Base-by-base conservation (phyloP, 1,140 invertebrate genomes). In the Drosophila simulans region DNA sequence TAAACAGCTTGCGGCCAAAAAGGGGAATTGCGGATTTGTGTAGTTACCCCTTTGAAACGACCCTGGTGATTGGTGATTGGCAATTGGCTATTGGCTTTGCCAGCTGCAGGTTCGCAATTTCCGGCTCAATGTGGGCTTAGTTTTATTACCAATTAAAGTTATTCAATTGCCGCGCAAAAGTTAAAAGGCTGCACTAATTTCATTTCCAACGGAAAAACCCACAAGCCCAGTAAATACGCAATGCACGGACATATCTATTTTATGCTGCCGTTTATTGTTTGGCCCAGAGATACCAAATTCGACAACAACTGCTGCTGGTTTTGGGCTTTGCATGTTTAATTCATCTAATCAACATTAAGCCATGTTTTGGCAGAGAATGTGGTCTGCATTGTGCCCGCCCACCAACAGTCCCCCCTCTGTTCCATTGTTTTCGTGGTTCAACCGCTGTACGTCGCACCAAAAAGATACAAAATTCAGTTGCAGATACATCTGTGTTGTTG, bases 311-410 rank as follows among this genome's bases (percentile, higher is more conserved):
- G 60, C 71, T 77, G 81, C 56, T 54, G 62, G 54, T 45, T 49
- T 34, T 42, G 62, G 80, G 58, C 70, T 85, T 66, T 71, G 77
- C 81, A 85, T 86, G 84, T 88, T 88, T 86, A 77, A 88, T 86
- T 70, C 84, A 77, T 77, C 83, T 80, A 86, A 86, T 86, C 83
- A 86, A 76, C 83, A 86, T 88, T 88, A 86, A 80, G 83, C 83
- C 79, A 63, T 75, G 83, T 83, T 83, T 86, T 64, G 79, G 66
- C 70, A 64, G 63, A 60, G 57, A 46, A 39, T 59, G 48, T 17
- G 51, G 73, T 70, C 74, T 57, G 40, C 79, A 74, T 39, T 27
- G 31, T 39, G 35, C 10, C 35, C 35, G 12, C 37, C 42, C 10
- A 31, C 46, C 42, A 62, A 15, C 12, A 4, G 5, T 17, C 5